These are phyloP conservation scores for Dysmachus trigonus DNA, from an alignment of 2,888 invertebrate species.

Conservation along the genomic window DNA sequence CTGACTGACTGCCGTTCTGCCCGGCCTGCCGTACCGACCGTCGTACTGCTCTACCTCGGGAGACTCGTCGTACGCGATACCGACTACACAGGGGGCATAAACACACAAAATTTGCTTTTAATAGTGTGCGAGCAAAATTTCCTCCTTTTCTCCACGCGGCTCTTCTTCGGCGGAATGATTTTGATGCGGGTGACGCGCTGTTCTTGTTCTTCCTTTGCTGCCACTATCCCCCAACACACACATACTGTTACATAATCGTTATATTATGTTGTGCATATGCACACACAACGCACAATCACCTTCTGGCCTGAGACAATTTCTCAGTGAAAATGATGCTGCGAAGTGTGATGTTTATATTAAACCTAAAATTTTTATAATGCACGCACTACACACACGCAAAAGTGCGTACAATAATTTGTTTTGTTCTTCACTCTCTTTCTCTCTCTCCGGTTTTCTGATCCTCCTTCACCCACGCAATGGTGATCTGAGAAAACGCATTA, in stretches of 20 bases:
- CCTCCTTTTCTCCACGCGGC: background rate
- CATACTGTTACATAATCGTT: background rate
- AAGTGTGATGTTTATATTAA: too few relatives aligned
- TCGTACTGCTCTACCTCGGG: background rate
- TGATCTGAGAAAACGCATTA: background rate
- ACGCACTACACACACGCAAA: background rate
- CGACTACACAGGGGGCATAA: background rate
- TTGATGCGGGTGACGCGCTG: background rate
- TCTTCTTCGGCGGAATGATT: too few relatives aligned
- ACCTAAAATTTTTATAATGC: too few relatives aligned
- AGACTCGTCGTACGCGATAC: background rate
- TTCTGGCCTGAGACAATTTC: too few relatives aligned
- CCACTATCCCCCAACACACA: background rate
- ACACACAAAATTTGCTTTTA: background rate
- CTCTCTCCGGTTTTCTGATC: background rate
- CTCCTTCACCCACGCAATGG: background rate
- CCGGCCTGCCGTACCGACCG: background rate
- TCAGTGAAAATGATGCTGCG: too few relatives aligned
- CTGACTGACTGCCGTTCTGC: background rate
- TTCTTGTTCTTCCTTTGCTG: background rate
- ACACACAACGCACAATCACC: background rate
- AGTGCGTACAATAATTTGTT: background rate
- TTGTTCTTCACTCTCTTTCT: too few relatives aligned
- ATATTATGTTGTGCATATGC: background rate
- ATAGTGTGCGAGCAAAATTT: conserved; percentile 30